Percentiles rank a stretch among this genome's conserved stretches.
Conservation (phyloP, 2,113 vertebrate genomes). For the Peromyscus polionotus region DNA sequence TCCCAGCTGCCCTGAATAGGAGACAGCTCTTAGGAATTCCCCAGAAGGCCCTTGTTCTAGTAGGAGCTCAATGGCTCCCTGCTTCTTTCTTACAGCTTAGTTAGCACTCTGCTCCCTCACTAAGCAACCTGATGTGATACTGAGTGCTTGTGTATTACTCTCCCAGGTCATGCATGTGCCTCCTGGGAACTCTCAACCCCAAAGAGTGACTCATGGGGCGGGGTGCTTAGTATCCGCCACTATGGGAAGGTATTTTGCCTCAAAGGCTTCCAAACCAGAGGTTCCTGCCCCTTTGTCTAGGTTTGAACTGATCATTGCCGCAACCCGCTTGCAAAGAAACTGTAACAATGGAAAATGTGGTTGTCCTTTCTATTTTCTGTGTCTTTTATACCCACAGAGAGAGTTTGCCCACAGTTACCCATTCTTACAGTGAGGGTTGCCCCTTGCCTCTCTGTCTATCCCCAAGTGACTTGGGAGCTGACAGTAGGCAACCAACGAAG, state of each 20-base stretch:
- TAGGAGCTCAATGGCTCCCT: not conserved
- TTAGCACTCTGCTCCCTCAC: not conserved
- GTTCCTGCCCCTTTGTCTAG: not conserved
- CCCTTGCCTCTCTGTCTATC: not conserved
- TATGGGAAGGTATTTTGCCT: not conserved
- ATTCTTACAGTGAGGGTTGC: not conserved
- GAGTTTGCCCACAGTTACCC: not conserved
- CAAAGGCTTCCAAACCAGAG: not conserved
- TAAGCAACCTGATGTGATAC: not conserved
- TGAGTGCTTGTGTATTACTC: not conserved
- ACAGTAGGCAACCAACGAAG: not conserved
- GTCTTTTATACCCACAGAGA: not conserved
- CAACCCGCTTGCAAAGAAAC: not conserved
- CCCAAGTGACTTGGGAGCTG: not conserved
- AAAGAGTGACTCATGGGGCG: not conserved
- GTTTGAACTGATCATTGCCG: not conserved
- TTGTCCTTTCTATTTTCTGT: not conserved
- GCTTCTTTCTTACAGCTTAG: not conserved
- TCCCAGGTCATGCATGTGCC: not conserved
- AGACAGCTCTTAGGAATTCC: not conserved
- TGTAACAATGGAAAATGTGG: not conserved
- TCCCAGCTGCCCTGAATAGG: fast-evolving
- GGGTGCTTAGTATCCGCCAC: not conserved
- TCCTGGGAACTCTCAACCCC: not conserved
- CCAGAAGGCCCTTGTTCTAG: not conserved